These are phyloP conservation scores for Dolichopus griseipennis DNA, from an alignment of 2,888 invertebrate species.

Conservation along the genomic window DNA sequence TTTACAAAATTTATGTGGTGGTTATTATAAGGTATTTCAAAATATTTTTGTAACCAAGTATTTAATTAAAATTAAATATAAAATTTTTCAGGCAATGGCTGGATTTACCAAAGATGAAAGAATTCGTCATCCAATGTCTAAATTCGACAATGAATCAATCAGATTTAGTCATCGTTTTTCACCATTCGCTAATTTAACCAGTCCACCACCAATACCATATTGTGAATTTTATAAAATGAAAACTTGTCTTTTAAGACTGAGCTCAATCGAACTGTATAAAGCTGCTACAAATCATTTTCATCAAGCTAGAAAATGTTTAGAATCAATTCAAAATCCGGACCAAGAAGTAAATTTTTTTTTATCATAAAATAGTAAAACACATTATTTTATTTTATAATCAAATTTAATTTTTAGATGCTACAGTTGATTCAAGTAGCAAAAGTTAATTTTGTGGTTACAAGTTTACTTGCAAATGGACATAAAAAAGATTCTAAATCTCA, in stretches of 20 bases:
- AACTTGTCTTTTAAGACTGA: conserved; percentile 57
- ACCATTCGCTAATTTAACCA: conserved; percentile 75
- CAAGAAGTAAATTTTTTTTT: conserved; percentile 55
- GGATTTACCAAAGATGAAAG: conserved; percentile 84
- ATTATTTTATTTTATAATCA: conserved; percentile 16
- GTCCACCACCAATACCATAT: conserved; percentile 88
- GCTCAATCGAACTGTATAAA: conserved; percentile 58
- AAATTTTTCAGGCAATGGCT: conserved; percentile 61
- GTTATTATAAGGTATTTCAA: conserved; percentile 72
- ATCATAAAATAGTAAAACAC: background rate
- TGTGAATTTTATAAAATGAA: conserved; percentile 74
- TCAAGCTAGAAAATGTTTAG: conserved; percentile 76
- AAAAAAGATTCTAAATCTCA: conserved; percentile 75
- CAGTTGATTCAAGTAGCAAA: conserved; percentile 84
- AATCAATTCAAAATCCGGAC: conserved; percentile 71
- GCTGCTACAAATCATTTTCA: conserved; percentile 88
- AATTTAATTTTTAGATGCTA: conserved; percentile 53
- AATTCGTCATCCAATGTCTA: conserved; percentile 71
- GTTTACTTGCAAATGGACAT: conserved; percentile 85
- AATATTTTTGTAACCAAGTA: background rate
- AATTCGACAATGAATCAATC: conserved; percentile 89
- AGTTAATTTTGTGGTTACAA: conserved; percentile 92
- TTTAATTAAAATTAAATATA: conserved; percentile 5
- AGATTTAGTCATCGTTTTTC: conserved; percentile 91
- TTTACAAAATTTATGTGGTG: conserved; percentile 88